phyloP scores from a whole-genome alignment of 1,140 invertebrate species.

The Scaptomyza montana region DNA sequence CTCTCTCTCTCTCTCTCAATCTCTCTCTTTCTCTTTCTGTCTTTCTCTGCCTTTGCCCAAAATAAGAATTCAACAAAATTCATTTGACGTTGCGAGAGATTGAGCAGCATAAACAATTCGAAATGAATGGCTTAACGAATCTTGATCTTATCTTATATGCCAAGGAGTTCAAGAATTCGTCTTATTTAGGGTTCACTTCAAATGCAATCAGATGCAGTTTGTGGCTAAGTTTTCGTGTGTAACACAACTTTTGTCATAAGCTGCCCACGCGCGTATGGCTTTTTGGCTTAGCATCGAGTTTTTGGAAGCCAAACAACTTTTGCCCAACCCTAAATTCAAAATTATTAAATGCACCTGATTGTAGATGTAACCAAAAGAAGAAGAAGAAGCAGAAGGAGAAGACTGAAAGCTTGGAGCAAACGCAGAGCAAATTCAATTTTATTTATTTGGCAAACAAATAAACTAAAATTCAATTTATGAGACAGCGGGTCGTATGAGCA shows the following conservation, averaged over 20 bases:
- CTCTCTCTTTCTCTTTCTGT: too few relatives aligned
- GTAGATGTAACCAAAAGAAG: background rate
- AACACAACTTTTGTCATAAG: constrained; percentile 20
- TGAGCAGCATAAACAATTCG: background rate
- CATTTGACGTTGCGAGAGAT: constrained; percentile 5
- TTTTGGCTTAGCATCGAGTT: constrained; percentile 8
- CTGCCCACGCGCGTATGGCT: constrained; percentile 1
- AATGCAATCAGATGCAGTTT: constrained; percentile 25
- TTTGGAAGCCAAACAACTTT: constrained; percentile 12
- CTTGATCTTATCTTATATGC: background rate
- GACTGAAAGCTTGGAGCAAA: too few relatives aligned
- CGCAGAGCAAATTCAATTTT: constrained; percentile 13
- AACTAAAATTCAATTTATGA: constrained; percentile 43
- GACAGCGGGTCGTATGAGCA: constrained; percentile 54
- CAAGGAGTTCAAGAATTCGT: too few relatives aligned
- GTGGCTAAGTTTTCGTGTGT: background rate
- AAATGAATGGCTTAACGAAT: background rate
- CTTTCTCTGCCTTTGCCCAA: background rate
- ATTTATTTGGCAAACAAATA: constrained; percentile 63
- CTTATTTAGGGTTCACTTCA: background rate
- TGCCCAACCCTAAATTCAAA: constrained; percentile 9
- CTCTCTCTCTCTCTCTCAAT: background rate
- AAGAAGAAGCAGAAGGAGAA: background rate
- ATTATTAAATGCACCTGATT: constrained; percentile 32
- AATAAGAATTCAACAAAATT: constrained; percentile 7